Conservation (phyloP, 1,140 invertebrate genomes). For the Drosophila quadrilineata region DNA sequence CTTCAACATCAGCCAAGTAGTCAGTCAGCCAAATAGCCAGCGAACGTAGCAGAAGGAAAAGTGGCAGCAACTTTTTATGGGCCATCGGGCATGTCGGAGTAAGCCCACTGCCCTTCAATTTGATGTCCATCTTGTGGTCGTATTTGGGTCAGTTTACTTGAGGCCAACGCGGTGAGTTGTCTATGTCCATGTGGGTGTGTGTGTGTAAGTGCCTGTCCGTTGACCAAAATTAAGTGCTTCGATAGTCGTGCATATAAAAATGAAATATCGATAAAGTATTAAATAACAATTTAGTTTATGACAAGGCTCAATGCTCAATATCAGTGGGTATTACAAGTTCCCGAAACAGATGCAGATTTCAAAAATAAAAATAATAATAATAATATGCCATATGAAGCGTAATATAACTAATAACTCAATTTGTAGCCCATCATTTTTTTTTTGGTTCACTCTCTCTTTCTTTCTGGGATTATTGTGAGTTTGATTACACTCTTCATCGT, state of each 20-base stretch:
- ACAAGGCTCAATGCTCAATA: slow-evolving; percentile 43
- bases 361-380: not conserved
- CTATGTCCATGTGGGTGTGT: not conserved
- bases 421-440: slow-evolving; percentile 3
- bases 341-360: slow-evolving; percentile 22
- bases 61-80: slow-evolving; percentile 65
- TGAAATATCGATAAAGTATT: slow-evolving; percentile 80
- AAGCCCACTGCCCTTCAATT: slow-evolving; percentile 21
- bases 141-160: slow-evolving; percentile 72
- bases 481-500: no score
- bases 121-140: slow-evolving; percentile 71
- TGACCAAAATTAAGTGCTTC: slow-evolving; percentile 72
- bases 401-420: slow-evolving; percentile 24
- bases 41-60: slow-evolving; percentile 42
- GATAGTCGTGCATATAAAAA: slow-evolving; percentile 79
- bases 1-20: slow-evolving; percentile 37
- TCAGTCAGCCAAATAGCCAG: slow-evolving; percentile 55
- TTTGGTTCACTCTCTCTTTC: no score
- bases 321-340: slow-evolving; percentile 30
- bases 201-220: slow-evolving; percentile 62
- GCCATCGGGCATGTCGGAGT: slow-evolving; percentile 29
- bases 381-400: not conserved
- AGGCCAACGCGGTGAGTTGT: slow-evolving; percentile 24
- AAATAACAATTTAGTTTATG: slow-evolving; percentile 79
- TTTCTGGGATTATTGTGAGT: slow-evolving; percentile 5